Percentiles rank a stretch among this genome's conserved stretches.
Conservation (phyloP, 2,888 invertebrate species). For the Ernsta delagoae region DNA sequence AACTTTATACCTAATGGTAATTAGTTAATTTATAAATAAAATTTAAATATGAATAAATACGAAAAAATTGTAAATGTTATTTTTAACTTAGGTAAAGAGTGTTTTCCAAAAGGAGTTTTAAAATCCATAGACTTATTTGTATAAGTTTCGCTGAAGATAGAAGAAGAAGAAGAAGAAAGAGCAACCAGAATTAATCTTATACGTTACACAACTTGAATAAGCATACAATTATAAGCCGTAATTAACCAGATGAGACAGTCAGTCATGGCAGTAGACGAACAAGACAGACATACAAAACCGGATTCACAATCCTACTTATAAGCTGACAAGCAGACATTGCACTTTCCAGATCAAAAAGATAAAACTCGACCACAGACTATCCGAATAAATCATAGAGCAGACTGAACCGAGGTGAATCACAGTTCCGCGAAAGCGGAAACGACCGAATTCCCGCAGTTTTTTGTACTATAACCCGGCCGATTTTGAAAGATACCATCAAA, state of each 20-base stretch:
- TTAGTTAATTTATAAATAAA: no score
- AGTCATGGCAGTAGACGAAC: background rate
- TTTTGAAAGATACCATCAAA: conserved; percentile 6
- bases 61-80: no score
- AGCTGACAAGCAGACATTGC: conserved; percentile 27
- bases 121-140: no score
- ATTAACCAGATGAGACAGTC: conserved; percentile 2
- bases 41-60: no score
- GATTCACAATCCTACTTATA: conserved; percentile 22
- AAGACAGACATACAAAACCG: conserved; percentile 21
- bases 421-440: conserved; percentile 81
- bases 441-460: conserved; percentile 74
- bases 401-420: conserved; percentile 75
- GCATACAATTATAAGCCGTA: background rate
- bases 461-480: conserved; percentile 64
- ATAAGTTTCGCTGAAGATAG: no score
- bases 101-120: no score
- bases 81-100: no score
- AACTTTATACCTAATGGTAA: no score
- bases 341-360: conserved; percentile 54
- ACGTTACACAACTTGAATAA: background rate
- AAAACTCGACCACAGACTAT: conserved; percentile 69
- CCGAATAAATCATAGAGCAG: conserved; percentile 74
- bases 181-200: no score
- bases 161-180: no score